Evolutionary conservation across 2,888 invertebrate species (phyloP).

Genomic region (Labia minor): DNA sequence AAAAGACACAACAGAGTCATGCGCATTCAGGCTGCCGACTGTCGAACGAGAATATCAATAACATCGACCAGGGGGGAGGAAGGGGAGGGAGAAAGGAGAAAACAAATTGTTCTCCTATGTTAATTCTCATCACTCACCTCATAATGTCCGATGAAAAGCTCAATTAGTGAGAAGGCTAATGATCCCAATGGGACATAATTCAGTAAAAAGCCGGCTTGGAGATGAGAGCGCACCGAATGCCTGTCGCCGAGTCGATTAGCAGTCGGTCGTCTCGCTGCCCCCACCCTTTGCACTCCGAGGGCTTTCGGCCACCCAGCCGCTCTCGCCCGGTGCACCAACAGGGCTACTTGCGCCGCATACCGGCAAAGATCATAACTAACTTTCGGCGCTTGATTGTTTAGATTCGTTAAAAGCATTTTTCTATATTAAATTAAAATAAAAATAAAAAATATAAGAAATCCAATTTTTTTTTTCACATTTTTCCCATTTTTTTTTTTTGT

Average conservation of each 20-base stretch:
- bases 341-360: not conserved
- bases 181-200: not conserved
- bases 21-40: not conserved
- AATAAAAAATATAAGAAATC: too few relatives aligned
- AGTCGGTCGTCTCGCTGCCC: not conserved
- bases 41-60: not conserved
- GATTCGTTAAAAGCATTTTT: too few relatives aligned
- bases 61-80: not conserved
- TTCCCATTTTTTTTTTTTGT: too few relatives aligned
- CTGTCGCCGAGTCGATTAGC: not conserved
- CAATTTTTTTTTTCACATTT: too few relatives aligned
- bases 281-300: not conserved
- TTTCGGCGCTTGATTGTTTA: too few relatives aligned
- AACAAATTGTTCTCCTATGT: not conserved
- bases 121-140: not conserved
- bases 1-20: not conserved
- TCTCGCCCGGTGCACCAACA: not conserved
- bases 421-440: too few relatives aligned
- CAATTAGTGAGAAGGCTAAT: not conserved
- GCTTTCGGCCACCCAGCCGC: not conserved
- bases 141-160: not conserved
- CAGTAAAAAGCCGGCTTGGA: not conserved
- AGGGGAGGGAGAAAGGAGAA: not conserved
- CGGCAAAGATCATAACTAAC: too few relatives aligned
- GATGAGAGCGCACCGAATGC: not conserved